These are phyloP conservation scores for Rhabdomys pumilio DNA, from an alignment of 2,797 vertebrate genomes.

Conservation along the genomic window DNA sequence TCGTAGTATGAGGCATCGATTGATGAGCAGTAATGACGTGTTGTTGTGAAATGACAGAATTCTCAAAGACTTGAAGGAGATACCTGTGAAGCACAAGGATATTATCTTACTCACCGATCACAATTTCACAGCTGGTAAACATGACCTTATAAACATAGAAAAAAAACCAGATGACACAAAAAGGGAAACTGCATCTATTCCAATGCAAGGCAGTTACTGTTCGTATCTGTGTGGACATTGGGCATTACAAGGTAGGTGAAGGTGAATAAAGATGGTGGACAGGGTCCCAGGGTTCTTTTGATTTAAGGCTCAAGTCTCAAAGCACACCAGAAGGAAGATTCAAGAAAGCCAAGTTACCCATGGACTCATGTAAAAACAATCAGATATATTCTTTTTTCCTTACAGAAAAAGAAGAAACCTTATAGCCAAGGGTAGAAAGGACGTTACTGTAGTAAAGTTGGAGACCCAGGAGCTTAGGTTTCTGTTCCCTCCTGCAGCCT, in stretches of 20 bases:
- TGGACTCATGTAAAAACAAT: background rate
- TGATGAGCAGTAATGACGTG: conserved; percentile 91
- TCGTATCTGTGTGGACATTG: background rate
- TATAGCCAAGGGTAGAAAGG: background rate
- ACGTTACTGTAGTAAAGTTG: conserved; percentile 43
- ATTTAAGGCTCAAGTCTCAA: background rate
- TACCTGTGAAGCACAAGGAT: conserved; percentile 87
- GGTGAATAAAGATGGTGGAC: conserved; percentile 23
- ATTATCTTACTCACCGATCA: conserved; percentile 44
- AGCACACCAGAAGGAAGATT: background rate
- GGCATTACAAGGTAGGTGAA: background rate
- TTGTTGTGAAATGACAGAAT: conserved; percentile 91
- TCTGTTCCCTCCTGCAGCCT: background rate
- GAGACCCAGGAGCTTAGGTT: background rate
- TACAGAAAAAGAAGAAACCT: background rate
- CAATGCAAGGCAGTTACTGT: background rate
- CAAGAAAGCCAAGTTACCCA: conserved; percentile 11
- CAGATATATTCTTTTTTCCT: background rate
- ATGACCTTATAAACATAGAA: conserved; percentile 1
- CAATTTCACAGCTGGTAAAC: conserved; percentile 25
- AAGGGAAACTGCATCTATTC: conserved; percentile 41
- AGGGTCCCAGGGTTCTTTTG: background rate
- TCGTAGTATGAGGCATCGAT: conserved; percentile 89
- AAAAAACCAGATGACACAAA: conserved; percentile 50
- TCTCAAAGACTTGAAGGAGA: conserved; percentile 87